phyloP scores from a whole-genome alignment of 2,888 invertebrate species.

The Drosophila histrio region DNA sequence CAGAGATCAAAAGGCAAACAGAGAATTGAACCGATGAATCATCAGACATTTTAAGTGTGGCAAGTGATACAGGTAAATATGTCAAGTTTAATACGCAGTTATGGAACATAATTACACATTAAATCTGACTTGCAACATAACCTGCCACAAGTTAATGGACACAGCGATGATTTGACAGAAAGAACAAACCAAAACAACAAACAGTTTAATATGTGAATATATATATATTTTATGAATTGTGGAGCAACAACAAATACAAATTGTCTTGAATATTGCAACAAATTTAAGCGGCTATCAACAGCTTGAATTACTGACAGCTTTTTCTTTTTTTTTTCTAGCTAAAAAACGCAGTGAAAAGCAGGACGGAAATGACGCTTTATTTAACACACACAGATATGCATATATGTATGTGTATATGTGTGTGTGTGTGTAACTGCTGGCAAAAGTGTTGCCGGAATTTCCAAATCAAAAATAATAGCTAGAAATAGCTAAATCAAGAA shows the following conservation, averaged over 20 bases:
- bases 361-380: constrained; percentile 17
- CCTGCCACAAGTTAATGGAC: constrained; percentile 14
- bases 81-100: constrained; percentile 12
- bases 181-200: neutral
- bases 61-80: constrained; percentile 1
- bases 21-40: constrained; percentile 12
- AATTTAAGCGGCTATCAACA: neutral
- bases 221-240: constrained; percentile 9
- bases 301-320: neutral
- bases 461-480: too few species aligned
- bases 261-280: neutral
- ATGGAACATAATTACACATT: constrained; percentile 21
- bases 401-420: neutral
- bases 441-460: too few species aligned
- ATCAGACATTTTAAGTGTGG: constrained; percentile 5
- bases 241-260: neutral
- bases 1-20: constrained; percentile 11
- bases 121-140: constrained; percentile 16
- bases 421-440: neutral
- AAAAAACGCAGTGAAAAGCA: neutral
- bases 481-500: too few species aligned
- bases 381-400: neutral
- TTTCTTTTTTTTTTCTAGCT: neutral
- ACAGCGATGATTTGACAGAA: constrained; percentile 22
- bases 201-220: constrained; percentile 1